These are phyloP conservation scores for Pomatostomus ruficeps DNA, from an alignment of 2,113 vertebrate species.

Conservation along the genomic window DNA sequence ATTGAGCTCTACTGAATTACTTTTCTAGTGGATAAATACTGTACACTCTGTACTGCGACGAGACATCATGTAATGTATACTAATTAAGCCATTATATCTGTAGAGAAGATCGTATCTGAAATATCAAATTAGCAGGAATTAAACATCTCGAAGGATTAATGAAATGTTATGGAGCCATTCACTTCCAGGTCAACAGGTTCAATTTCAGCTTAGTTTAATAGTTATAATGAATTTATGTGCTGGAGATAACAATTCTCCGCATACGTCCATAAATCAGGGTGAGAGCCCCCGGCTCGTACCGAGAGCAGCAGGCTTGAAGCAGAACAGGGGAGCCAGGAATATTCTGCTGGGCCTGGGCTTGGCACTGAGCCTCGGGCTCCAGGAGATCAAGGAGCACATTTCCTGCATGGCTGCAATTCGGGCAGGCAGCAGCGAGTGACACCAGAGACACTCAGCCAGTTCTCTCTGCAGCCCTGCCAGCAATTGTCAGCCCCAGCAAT, in stretches of 20 bases:
- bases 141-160: slow-evolving; percentile 60
- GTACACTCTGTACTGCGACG: slow-evolving; percentile 38
- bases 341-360: not conserved
- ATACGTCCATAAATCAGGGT: not conserved
- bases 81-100: slow-evolving; percentile 64
- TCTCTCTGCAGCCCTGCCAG: slow-evolving; percentile 3
- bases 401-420: not conserved
- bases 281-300: not conserved
- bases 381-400: not conserved
- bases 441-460: not conserved
- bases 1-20: slow-evolving; percentile 45
- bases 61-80: slow-evolving; percentile 59
- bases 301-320: not conserved
- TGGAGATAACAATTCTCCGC: slow-evolving; percentile 10
- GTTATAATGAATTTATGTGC: slow-evolving; percentile 41
- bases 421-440: not conserved
- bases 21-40: slow-evolving; percentile 56
- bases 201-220: slow-evolving; percentile 45
- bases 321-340: not conserved
- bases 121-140: slow-evolving; percentile 64
- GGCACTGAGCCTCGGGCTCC: not conserved
- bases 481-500: not conserved
- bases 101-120: slow-evolving; percentile 55
- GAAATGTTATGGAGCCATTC: slow-evolving; percentile 49
- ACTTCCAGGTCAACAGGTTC: slow-evolving; percentile 58